Evolutionary conservation across 2,797 vertebrate genomes (phyloP).

Genomic region (Percopsis omiscomaycus): DNA sequence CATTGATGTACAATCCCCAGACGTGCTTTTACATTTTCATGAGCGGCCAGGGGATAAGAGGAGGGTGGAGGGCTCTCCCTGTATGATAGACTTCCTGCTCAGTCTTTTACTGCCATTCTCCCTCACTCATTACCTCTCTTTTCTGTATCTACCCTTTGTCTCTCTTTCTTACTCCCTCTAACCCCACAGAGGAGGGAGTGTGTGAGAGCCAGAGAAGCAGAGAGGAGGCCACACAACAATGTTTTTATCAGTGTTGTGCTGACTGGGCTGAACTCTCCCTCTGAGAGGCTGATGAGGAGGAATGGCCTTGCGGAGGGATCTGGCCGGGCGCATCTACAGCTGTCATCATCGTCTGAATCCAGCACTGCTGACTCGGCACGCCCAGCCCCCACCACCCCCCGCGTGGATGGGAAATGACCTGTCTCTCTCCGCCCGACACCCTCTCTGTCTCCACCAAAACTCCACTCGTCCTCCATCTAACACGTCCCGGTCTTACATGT

Average conservation of each 20-base stretch:
- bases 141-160: constrained; percentile 2
- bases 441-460: constrained; percentile 65
- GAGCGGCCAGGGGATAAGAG: constrained; percentile 24
- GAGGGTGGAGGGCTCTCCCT: constrained; percentile 15
- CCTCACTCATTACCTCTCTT: constrained; percentile 12
- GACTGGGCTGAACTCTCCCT: constrained; percentile 74
- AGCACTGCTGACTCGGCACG: constrained; percentile 73
- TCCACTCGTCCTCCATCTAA: constrained; percentile 37
- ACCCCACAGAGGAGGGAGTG: constrained; percentile 37
- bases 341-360: constrained; percentile 76
- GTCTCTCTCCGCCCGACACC: constrained; percentile 70
- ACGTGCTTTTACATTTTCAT: constrained; percentile 31
- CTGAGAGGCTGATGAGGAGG: constrained; percentile 78
- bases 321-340: constrained; percentile 74
- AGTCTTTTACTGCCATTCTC: constrained; percentile 31
- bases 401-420: constrained; percentile 79
- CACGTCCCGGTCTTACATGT: constrained; percentile 28
- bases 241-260: constrained; percentile 71
- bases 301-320: constrained; percentile 69
- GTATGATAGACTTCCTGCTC: constrained; percentile 31
- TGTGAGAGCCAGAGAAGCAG: constrained; percentile 29
- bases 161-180: constrained; percentile 11
- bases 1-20: neutral
- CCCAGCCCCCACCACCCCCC: constrained; percentile 55
- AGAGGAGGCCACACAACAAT: constrained; percentile 64